Evolutionary conservation across 2,888 invertebrate species (phyloP), one percentile per base, ranked within the genome.

Genomic region (Eulithis prunata): DNA sequence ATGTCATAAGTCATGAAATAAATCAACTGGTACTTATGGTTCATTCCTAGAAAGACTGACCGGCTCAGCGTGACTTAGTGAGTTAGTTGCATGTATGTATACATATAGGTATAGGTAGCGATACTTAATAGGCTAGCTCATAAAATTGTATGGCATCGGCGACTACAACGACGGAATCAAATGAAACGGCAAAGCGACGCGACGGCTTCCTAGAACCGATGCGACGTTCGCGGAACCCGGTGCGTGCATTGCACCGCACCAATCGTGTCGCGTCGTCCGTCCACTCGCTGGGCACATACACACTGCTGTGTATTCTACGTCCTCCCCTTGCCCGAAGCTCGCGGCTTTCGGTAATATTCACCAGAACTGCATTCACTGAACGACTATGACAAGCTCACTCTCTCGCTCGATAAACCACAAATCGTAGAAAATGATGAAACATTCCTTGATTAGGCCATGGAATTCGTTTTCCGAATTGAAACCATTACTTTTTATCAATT

Each of bases 351-450:
- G 8, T 32, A 32, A 32, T 32, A 5, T 32, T 6, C 32, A 32
- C 32, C 10, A 41, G 41, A 14, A 62, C 55, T 49, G n/a, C 55
- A 62, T 55, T 55, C 38, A 61, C 6, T 12, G 3, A 56, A 57
- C 51, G 51, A 51, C 57, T 56, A 32, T 36, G 56, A 62, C 62
- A 52, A 62, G 10, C 56, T 43, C 49, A 56, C 41, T 56, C 55
- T 56, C 55, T 21, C 32, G 32, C 6, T 32, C 41, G 51, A 53
- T 52, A 36, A 36, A 14, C 43, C 10, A 36, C 38, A n/a, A 14
- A 41, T 57, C 45, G n/a, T 11, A 28, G 47, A 41, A 57, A 38
- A 28, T 54, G 59, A 54, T 59, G 64, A 64, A 64, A 55, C 55
- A 4, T 11, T 28, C 12, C 14, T 55, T 4, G 58, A 32, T 58